These are phyloP conservation scores for Pangasius mekongensis DNA, from an alignment of 2,797 vertebrate species.

Conservation along the genomic window DNA sequence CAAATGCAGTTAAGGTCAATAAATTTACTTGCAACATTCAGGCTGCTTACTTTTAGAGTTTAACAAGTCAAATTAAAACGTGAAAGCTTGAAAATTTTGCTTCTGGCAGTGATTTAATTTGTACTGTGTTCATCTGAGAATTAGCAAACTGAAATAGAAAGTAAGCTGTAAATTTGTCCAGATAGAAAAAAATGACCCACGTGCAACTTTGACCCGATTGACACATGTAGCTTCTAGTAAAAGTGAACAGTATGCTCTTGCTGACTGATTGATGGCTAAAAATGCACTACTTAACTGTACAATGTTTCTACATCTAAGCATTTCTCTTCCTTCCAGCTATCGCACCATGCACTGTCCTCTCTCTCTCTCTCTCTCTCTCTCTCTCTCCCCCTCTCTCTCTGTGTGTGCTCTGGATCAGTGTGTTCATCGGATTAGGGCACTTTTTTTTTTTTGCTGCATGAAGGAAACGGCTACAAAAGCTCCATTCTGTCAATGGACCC, in stretches of 20 bases:
- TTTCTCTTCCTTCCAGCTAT: not conserved
- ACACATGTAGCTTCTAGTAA: not conserved
- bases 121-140: not conserved
- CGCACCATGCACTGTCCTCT: not conserved
- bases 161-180: not conserved
- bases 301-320: not conserved
- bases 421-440: constrained; percentile 1
- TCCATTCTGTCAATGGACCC: constrained; percentile 47
- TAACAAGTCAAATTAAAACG: not conserved
- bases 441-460: not conserved
- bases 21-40: not conserved
- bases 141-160: not conserved
- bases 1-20: not conserved
- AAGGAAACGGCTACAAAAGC: constrained; percentile 39
- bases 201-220: not conserved
- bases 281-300: constrained; percentile 6
- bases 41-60: not conserved
- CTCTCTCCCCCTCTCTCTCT: not conserved
- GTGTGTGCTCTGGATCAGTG: not conserved
- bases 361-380: not conserved
- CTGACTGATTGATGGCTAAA: constrained; percentile 14
- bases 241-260: constrained; percentile 4
- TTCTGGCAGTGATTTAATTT: not conserved
- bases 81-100: not conserved
- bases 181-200: not conserved